These are phyloP conservation scores for Battus philenor DNA, from an alignment of 1,140 invertebrate genomes.

Conservation along the genomic window DNA sequence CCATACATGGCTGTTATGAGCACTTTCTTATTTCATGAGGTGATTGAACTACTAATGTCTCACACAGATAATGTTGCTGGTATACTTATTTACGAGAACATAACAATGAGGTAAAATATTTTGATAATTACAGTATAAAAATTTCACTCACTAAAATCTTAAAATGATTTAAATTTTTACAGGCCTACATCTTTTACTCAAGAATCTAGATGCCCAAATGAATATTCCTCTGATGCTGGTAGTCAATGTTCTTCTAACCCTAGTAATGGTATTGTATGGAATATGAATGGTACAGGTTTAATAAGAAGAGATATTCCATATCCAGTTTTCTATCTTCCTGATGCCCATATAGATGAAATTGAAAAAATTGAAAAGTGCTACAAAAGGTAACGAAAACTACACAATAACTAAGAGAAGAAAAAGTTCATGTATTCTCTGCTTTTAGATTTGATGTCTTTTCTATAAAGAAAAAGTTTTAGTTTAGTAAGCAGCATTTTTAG, in stretches of 20 bases:
- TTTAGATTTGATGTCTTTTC: too few species aligned
- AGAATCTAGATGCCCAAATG: conserved; percentile 90
- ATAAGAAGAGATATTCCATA: conserved; percentile 88
- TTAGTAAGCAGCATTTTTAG: too few species aligned
- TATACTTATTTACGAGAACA: conserved; percentile 74
- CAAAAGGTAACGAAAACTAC: conserved; percentile 42
- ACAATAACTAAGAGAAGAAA: too few species aligned
- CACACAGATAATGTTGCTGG: conserved; percentile 75
- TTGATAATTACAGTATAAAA: too few species aligned
- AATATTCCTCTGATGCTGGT: conserved; percentile 77
- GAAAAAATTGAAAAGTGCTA: conserved; percentile 78
- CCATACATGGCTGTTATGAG: conserved; percentile 84
- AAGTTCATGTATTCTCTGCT: too few species aligned
- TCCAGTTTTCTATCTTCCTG: conserved; percentile 87
- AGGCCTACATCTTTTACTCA: conserved; percentile 78
- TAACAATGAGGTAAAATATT: conserved; percentile 56
- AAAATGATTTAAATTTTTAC: conserved; percentile 24
- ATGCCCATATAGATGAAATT: conserved; percentile 75
- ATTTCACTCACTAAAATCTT: too few species aligned
- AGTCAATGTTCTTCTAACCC: conserved; percentile 52
- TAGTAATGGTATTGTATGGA: conserved; percentile 80
- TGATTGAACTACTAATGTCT: conserved; percentile 67
- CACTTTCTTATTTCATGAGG: conserved; percentile 78
- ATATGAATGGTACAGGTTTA: conserved; percentile 84
- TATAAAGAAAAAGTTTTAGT: too few species aligned